phyloP scores from a whole-genome alignment of 2,888 invertebrate species.

The Gymnoscelis rufifasciata region DNA sequence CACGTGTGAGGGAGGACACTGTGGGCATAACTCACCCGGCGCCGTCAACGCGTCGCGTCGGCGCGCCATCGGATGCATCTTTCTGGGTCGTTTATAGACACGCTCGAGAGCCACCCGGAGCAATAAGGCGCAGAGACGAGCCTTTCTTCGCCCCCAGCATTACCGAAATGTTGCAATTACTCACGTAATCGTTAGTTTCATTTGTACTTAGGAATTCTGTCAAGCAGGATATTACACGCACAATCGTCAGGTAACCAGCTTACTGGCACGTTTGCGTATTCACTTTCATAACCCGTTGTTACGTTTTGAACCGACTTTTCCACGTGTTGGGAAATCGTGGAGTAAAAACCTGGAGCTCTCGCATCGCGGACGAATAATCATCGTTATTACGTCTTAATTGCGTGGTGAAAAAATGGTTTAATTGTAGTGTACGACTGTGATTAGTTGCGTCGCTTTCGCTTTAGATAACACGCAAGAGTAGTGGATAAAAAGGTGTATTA shows the following conservation, averaged over 20 bases:
- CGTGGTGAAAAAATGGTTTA: conserved; percentile 48
- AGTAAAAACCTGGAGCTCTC: conserved; percentile 70
- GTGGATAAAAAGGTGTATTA: conserved; percentile 29
- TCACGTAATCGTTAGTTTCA: conserved; percentile 38
- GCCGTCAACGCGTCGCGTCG: conserved; percentile 3
- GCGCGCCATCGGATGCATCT: conserved; percentile 43
- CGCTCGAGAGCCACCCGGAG: conserved; percentile 33
- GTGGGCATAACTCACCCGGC: conserved; percentile 28
- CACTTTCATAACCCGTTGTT: conserved; percentile 74
- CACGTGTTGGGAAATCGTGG: conserved; percentile 63
- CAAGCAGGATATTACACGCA: conserved; percentile 59
- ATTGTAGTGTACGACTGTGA: conserved; percentile 51
- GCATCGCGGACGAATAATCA: conserved; percentile 65
- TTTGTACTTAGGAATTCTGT: conserved; percentile 49
- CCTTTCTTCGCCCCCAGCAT: conserved; percentile 18
- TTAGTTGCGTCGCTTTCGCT: conserved; percentile 59
- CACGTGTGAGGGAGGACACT: conserved; percentile 41
- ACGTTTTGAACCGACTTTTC: conserved; percentile 69
- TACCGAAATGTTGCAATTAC: conserved; percentile 37
- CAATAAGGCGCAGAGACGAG: conserved; percentile 31
- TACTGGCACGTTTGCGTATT: conserved; percentile 61
- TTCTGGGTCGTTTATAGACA: conserved; percentile 48
- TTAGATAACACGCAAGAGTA: conserved; percentile 49
- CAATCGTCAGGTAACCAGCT: conserved; percentile 50
- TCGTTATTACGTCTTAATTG: conserved; percentile 51